A percentile compares a stretch with the other conserved stretches of the same genome.
Conservation (phyloP, 2,113 vertebrate species). For the Pipa parva region DNA sequence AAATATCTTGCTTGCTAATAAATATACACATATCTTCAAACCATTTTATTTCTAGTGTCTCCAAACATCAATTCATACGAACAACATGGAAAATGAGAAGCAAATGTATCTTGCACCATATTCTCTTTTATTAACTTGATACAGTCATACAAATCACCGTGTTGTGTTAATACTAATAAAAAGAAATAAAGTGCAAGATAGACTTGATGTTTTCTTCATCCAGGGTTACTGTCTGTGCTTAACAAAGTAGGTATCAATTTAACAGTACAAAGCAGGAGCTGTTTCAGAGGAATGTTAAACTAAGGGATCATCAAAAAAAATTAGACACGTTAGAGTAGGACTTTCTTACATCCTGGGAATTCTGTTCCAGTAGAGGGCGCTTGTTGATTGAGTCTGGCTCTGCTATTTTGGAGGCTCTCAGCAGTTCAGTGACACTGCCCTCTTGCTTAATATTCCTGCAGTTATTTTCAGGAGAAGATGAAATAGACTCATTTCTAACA, state of each 20-base stretch:
- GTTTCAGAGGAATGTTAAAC: neutral
- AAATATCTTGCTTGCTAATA: no score
- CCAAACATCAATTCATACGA: no score
- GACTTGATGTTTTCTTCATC: neutral
- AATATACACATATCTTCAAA: no score
- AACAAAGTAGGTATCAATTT: no score
- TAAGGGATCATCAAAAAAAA: neutral
- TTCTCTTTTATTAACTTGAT: neutral
- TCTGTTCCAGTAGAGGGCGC: slow-evolving; percentile 5
- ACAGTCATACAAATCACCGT: no score
- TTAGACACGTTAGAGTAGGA: neutral
- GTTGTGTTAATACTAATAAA: no score
- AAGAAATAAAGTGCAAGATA: no score
- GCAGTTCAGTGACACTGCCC: neutral
- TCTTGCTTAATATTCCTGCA: neutral
- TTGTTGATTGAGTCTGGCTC: neutral
- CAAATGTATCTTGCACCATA: neutral
- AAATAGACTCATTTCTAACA: neutral
- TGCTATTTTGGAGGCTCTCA: neutral
- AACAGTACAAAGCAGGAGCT: neutral
- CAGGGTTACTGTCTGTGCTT: neutral
- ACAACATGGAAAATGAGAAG: no score
- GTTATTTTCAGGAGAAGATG: neutral
- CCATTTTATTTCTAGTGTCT: no score
- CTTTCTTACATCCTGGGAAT: slow-evolving; percentile 22